Evolutionary conservation across 2,888 invertebrate genomes (phyloP).

Genomic region (Galeruca laticollis): DNA sequence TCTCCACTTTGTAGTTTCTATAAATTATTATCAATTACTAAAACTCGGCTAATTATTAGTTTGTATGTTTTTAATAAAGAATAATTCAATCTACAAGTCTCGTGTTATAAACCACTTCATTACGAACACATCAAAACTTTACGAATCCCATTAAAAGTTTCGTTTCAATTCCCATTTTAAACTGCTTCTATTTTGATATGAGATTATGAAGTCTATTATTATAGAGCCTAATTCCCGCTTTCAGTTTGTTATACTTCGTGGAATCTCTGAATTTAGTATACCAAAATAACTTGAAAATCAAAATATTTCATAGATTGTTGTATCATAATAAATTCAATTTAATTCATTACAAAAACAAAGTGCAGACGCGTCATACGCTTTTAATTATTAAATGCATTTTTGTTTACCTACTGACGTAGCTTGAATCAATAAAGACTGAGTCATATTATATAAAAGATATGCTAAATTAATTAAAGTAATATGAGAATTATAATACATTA

Average conservation of each 20-base stretch:
- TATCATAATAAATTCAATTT: background rate
- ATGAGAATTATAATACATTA: no score
- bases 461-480: background rate
- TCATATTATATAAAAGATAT: background rate
- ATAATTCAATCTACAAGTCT: background rate
- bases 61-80: background rate
- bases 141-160: constrained; percentile 27
- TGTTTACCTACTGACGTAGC: background rate
- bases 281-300: background rate
- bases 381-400: background rate
- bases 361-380: background rate
- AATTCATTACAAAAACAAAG: background rate
- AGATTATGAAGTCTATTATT: constrained; percentile 20
- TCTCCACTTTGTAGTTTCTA: no score
- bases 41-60: no score
- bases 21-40: no score
- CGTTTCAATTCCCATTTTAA: constrained; percentile 19
- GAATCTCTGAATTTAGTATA: background rate
- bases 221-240: constrained; percentile 10
- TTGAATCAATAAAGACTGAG: background rate
- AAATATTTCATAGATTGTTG: background rate
- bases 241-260: constrained; percentile 18
- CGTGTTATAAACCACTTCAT: background rate
- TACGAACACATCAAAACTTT: constrained; percentile 19
- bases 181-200: constrained; percentile 18